Evolutionary conservation across 2,888 invertebrate species (phyloP).

Genomic region (Lasioglossum lativentre): DNA sequence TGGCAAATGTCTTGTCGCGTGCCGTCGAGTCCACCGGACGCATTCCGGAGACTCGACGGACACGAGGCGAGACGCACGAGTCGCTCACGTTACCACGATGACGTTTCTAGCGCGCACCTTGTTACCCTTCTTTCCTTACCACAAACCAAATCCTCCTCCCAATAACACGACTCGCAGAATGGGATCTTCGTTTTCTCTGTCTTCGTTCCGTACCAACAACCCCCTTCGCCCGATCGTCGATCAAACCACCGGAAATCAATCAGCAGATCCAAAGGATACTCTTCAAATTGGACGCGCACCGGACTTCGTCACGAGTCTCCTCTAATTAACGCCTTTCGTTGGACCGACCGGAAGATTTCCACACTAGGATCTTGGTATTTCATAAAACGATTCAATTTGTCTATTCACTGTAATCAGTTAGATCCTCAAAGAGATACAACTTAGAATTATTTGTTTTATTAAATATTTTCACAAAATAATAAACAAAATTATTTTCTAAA

Average conservation of each 20-base stretch:
- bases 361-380: too few species aligned
- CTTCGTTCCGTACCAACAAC: conserved; percentile 34
- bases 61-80: conserved; percentile 43
- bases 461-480: too few species aligned
- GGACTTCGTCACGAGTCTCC: background rate
- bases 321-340: background rate
- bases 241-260: background rate
- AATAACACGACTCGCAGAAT: conserved; percentile 42
- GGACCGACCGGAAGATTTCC: background rate
- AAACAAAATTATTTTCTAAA: too few species aligned
- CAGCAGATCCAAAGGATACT: background rate
- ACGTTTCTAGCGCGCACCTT: conserved; percentile 74
- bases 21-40: conserved; percentile 76
- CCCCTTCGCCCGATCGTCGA: background rate
- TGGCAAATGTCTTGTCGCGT: conserved; percentile 55
- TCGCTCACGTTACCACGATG: conserved; percentile 60
- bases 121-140: conserved; percentile 37
- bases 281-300: background rate
- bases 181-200: conserved; percentile 51
- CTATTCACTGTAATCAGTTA: too few species aligned
- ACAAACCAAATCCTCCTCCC: conserved; percentile 23
- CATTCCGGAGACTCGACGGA: conserved; percentile 77
- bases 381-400: too few species aligned
- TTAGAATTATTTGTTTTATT: too few species aligned
- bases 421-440: too few species aligned